Base-by-base conservation (phyloP, 2,888 invertebrate genomes). In the Acleris holmiana region DNA sequence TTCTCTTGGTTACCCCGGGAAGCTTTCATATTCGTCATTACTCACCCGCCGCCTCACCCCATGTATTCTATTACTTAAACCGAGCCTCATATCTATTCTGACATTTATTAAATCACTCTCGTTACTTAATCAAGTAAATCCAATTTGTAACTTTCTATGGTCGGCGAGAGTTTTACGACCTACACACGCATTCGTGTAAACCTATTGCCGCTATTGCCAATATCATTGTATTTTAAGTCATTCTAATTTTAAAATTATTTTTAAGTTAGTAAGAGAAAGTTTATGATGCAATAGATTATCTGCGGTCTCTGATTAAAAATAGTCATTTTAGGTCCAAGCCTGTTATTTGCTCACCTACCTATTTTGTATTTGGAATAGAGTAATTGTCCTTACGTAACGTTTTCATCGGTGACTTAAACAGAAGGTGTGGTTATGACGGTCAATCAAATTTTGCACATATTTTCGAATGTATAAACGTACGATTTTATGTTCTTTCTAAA, bases 301-400 rank as follows among this genome's bases (percentile, higher is more conserved):
- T 60, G 21, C 44, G 49, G 41, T n/a, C 44, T 64, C 49, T 44
- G 41, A 65, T 60, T 59, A 54, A 60, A 65, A 55, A 35, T 18
- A 44, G 21, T 46, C 48, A 44, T 55, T 65, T 60, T 49, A 41
- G 25, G n/a, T 35, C 46, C 44, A 49, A 50, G 44, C 44, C 65
- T 65, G 60, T 60, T 60, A 65, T 60, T 54, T 50, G 49, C 59
- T 35, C 46, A 49, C 44, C 44, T 25, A 25, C 7, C 35, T 55
- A 44, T 65, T 59, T 49, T 19, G 54, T n/a, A 25, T 54, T 23
- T 53, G 40, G 48, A 17, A 64, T 47, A 41, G 17, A 65, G 59
- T 60, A 65, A 65, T 65, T 65, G 49, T 35, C 10, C 55, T 65
- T 48, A 60, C 48, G 59, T 60, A 65, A 59, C 54, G 58, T 54